phyloP scores from a whole-genome alignment of 2,113 vertebrate genomes.

The Tichodroma muraria region DNA sequence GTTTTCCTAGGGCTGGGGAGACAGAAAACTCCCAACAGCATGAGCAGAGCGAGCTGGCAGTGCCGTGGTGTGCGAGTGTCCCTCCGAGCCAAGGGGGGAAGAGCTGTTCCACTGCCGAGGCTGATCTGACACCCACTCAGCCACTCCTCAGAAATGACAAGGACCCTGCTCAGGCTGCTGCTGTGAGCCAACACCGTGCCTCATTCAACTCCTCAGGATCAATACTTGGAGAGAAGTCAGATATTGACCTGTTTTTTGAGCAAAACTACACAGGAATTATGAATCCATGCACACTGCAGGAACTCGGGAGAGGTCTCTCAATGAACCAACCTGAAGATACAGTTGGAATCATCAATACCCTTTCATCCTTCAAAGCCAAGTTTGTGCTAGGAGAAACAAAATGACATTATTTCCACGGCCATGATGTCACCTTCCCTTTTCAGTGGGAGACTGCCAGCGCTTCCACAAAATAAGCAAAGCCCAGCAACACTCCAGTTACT shows the following conservation, averaged over 20 bases:
- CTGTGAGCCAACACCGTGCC: background rate
- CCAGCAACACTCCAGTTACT: background rate
- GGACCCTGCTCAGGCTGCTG: background rate
- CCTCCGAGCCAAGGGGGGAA: rapidly evolving
- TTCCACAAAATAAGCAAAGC: background rate
- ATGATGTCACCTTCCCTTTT: background rate
- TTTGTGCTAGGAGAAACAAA: background rate
- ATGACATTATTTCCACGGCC: background rate
- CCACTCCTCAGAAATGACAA: background rate
- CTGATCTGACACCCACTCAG: background rate
- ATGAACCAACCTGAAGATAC: background rate
- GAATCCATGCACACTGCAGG: background rate
- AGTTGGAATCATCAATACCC: background rate
- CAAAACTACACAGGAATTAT: background rate
- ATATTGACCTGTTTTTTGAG: background rate
- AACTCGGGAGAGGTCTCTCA: background rate
- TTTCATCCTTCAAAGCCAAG: background rate
- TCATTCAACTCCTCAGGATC: background rate
- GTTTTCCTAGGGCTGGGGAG: background rate
- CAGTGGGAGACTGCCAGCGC: background rate
- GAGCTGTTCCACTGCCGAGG: background rate
- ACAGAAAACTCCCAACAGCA: background rate
- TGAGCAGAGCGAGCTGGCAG: background rate
- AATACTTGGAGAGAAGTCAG: background rate
- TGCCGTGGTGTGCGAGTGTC: rapidly evolving